Evolutionary conservation across 2,888 invertebrate species (phyloP).

Genomic region (Phoenoteleia sp.): DNA sequence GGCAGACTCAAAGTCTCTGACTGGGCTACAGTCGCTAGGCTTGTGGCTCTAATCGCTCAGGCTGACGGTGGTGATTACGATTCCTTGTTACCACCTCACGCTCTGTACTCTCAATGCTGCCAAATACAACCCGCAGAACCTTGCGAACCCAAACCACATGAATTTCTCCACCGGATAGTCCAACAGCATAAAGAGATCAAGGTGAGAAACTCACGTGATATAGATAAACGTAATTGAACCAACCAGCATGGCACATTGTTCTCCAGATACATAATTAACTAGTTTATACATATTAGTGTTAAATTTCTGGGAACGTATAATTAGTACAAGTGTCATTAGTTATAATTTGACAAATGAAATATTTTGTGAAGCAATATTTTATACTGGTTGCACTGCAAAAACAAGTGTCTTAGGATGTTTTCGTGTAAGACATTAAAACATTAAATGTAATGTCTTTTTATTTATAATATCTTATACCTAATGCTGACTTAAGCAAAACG

Average conservation of each 20-base stretch:
- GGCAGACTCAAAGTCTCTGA: constrained; percentile 91
- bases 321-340: no score
- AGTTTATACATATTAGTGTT: no score
- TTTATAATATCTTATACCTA: no score
- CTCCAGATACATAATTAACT: no score
- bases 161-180: constrained; percentile 89
- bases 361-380: no score
- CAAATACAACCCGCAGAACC: constrained; percentile 88
- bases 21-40: constrained; percentile 90
- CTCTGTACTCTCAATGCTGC: constrained; percentile 89
- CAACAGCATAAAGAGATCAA: constrained; percentile 89
- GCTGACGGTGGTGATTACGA: constrained; percentile 92
- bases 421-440: no score
- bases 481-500: no score
- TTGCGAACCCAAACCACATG: constrained; percentile 88
- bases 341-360: no score
- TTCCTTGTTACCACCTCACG: constrained; percentile 88
- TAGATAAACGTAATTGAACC: constrained; percentile 11
- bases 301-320: no score
- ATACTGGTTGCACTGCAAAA: no score
- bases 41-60: constrained; percentile 92
- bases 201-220: constrained; percentile 74
- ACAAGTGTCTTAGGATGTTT: no score
- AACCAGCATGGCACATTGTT: background rate
- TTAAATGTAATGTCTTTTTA: no score